Conservation (phyloP, 1,140 invertebrate genomes). For the Olivierus martensii region DNA sequence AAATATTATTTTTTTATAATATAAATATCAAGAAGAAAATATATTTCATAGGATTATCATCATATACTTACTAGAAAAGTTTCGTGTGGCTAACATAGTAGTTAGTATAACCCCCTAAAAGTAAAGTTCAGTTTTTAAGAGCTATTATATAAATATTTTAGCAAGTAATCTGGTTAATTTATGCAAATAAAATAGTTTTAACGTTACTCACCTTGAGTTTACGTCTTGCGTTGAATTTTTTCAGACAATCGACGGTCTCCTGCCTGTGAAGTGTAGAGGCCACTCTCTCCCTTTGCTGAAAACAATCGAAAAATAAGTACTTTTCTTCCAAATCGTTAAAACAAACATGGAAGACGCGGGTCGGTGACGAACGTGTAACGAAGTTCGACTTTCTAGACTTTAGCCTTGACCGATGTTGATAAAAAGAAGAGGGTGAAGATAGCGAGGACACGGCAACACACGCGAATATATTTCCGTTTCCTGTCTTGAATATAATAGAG, state of each 20-base stretch:
- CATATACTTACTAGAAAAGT: conserved; percentile 88
- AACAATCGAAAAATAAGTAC: conserved; percentile 1
- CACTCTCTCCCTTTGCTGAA: conserved; percentile 82
- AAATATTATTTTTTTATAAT: no score
- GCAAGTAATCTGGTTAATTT: background rate
- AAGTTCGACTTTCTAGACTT: background rate
- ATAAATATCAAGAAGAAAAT: no score
- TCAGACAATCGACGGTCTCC: conserved; percentile 99
- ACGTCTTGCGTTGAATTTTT: conserved; percentile 99
- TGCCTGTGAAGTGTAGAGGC: conserved; percentile 96
- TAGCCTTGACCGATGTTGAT: background rate
- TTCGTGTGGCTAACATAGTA: conserved; percentile 96
- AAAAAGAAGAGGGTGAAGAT: background rate
- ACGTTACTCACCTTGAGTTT: conserved; percentile 66
- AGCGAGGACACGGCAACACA: no score
- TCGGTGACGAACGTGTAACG: background rate
- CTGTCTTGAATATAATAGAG: no score
- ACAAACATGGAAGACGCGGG: background rate
- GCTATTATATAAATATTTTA: background rate
- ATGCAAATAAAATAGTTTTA: background rate
- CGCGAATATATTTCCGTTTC: no score
- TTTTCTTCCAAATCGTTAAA: background rate
- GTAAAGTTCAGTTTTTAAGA: no score
- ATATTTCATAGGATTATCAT: no score
- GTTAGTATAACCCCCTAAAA: conserved; percentile 82